Base-by-base conservation (phyloP, 2,113 vertebrate species). In the Copsychus sechellarum region DNA sequence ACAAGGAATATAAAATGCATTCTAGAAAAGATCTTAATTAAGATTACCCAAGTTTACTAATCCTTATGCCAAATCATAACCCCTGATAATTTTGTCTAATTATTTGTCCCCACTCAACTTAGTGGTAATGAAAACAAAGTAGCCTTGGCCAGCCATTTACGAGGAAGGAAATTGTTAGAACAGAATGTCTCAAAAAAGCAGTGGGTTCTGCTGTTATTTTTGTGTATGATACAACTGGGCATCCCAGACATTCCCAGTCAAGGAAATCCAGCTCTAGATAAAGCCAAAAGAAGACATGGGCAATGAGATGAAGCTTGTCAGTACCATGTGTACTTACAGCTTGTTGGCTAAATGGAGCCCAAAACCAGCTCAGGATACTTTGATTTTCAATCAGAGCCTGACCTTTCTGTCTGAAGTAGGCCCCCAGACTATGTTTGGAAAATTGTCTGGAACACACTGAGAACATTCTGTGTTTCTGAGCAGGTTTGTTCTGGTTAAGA, bases 141-240 rank as follows among this genome's bases (percentile, higher is more conserved):
- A 96, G 92, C 24, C 83, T 95, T 96, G 93, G 95, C 91, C 90
- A 95, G 77, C 83, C 73, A 79, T 94, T 96, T 96, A 86, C 36
- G 58, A 92, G 81, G 92, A 96, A 96, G 40, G 53, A 96, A 95
- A 96, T 81, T 62, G 64, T 81, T 82, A 91, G 92, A 89, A 92
- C 79, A 96, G 81, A 86, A 81, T 95, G 72, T 89, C 88, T 93
- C 62, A 89, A 85, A 86, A 96, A 97, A 97, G 83, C 88, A 96
- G 86, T 92, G 91, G 74, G 69, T 74, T 97, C 90, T 96, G 71
- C 91, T 97, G 90, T 95, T 92, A 15, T 86, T 97, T 96, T 97
- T 95, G 82, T 96, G 73, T 88, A 48, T 94, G 83, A 89, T 96
- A 80, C 87, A 96, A 95, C 85, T 96, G 96, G 86, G 87, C 88